phyloP scores from a whole-genome alignment of 2,113 vertebrate genomes.

The Clinocottus analis region DNA sequence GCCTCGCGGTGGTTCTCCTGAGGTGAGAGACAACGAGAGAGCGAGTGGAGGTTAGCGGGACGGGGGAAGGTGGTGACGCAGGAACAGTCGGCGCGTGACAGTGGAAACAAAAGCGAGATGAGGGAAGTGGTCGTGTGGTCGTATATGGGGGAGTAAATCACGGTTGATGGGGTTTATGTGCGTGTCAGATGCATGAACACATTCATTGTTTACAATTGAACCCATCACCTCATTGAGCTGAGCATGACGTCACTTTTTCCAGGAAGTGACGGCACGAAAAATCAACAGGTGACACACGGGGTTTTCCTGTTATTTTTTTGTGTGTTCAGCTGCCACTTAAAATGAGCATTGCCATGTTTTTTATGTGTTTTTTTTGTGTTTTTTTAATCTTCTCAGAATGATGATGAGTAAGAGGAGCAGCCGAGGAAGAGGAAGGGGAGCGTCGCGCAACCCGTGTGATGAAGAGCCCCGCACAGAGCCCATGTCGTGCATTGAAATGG shows the following conservation, averaged over 20 bases:
- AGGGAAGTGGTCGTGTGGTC: background rate
- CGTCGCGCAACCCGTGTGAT: background rate
- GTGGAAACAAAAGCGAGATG: background rate
- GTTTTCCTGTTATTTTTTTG: background rate
- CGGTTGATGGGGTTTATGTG: background rate
- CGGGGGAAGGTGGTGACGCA: conserved; percentile 16
- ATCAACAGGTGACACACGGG: background rate
- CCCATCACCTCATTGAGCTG: accelerated
- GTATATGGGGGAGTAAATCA: background rate
- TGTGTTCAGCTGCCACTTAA: background rate
- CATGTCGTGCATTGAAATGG: conserved; percentile 11
- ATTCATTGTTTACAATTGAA: conserved; percentile 14
- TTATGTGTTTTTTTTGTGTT: conserved; percentile 3
- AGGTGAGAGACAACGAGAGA: conserved; percentile 63
- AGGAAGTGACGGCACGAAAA: conserved; percentile 25
- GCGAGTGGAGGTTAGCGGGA: conserved; percentile 24
- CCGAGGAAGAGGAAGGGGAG: conserved; percentile 1
- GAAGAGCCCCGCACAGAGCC: background rate
- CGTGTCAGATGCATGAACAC: background rate
- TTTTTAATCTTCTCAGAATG: conserved; percentile 23
- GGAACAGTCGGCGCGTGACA: conserved; percentile 3
- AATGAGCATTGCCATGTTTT: too few relatives aligned
- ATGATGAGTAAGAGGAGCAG: conserved; percentile 28
- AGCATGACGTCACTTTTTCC: conserved; percentile 22
- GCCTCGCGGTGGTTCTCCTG: conserved; percentile 54